Evolutionary conservation across 2,113 vertebrate genomes (phyloP).

Genomic region (Odontophorus gujanensis): DNA sequence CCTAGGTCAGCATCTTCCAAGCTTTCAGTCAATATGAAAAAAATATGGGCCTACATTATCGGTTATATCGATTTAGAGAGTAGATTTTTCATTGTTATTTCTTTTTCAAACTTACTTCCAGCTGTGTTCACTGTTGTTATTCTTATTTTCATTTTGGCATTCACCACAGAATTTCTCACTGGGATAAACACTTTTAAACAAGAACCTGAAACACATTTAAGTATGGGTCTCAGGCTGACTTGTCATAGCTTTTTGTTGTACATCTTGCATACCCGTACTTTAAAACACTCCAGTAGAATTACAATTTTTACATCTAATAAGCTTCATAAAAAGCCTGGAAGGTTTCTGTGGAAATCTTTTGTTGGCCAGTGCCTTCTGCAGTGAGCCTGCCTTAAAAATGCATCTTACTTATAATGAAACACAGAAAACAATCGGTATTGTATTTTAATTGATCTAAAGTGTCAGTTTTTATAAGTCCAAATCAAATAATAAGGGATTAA

Average conservation of each 20-base stretch:
- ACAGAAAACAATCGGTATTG: not conserved
- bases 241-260: not conserved
- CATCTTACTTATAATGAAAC: rapidly evolving
- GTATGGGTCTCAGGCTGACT: not conserved
- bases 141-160: slow-evolving; percentile 21
- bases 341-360: not conserved
- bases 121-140: not conserved
- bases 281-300: not conserved
- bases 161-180: slow-evolving; percentile 30
- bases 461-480: not conserved
- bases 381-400: not conserved
- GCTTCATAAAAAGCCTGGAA: not conserved
- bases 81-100: slow-evolving; percentile 42
- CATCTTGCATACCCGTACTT: not conserved
- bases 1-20: slow-evolving; percentile 79
- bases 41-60: slow-evolving; percentile 66
- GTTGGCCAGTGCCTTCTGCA: not conserved
- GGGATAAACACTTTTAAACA: slow-evolving; percentile 37
- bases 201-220: slow-evolving; percentile 34
- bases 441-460: not conserved
- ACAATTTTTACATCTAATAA: not conserved
- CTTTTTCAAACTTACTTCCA: slow-evolving; percentile 49
- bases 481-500: not conserved
- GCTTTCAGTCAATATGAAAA: slow-evolving; percentile 68
- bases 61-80: slow-evolving; percentile 67